Evolutionary conservation across 2,113 vertebrate species (phyloP).

Genomic region (Cervus canadensis): DNA sequence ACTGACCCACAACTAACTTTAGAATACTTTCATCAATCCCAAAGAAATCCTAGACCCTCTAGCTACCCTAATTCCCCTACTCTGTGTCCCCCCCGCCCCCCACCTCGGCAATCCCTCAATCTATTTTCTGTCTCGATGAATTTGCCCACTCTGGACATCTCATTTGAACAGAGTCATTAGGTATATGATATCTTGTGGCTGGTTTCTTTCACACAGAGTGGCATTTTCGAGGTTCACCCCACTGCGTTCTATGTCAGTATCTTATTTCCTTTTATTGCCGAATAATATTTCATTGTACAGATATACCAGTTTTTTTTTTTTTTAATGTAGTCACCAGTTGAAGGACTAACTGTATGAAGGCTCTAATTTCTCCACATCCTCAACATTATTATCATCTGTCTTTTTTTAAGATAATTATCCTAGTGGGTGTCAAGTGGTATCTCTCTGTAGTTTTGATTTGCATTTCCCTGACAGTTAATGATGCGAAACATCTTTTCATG

Average conservation of each 20-base stretch:
- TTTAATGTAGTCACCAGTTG: background rate
- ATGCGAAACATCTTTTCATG: background rate
- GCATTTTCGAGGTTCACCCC: background rate
- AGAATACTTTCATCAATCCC: background rate
- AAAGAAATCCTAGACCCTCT: background rate
- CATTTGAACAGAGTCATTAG: background rate
- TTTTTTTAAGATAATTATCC: background rate
- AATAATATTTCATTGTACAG: background rate
- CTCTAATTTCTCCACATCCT: background rate
- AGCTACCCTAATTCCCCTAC: background rate
- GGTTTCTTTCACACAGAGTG: background rate
- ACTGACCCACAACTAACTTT: background rate
- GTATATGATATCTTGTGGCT: too few relatives aligned
- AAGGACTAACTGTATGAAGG: background rate
- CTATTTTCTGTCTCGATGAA: background rate
- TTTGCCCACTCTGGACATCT: background rate
- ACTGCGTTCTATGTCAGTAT: background rate
- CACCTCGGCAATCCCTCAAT: background rate
- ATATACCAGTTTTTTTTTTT: background rate
- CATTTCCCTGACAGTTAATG: background rate
- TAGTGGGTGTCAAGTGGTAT: background rate
- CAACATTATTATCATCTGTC: background rate
- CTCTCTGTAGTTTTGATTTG: background rate
- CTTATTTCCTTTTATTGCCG: background rate
- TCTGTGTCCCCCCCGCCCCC: background rate